Base-by-base conservation (phyloP, 2,888 invertebrate species). In the Eupithecia inturbata region DNA sequence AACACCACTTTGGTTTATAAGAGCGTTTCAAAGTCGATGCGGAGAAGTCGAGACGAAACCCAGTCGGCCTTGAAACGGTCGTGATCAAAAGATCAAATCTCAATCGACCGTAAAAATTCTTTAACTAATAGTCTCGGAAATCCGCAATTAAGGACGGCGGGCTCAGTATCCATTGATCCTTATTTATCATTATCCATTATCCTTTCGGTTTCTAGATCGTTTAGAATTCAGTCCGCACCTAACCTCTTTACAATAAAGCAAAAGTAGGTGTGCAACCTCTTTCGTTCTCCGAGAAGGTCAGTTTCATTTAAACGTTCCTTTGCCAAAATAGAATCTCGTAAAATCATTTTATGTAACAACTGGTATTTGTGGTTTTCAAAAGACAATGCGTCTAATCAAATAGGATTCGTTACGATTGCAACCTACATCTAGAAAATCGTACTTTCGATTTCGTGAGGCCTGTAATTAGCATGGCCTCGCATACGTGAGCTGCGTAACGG, bases 361-460 rank as follows among this genome's bases (percentile, higher is more conserved):
- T 84, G 83, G 71, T 80, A 85, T 84, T 85, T 16, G 60, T 60
- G 28, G 7, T 31, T 31, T 19, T 62, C 83, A 64, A 31, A 75
- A 77, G 74, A 79, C 41, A 72, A 74, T 79, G 64, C 73, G 68
- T 70, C 74, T 73, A 67, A 79, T 81, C 78, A 79, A 81, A 79
- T 84, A 83, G 83, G 84, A 84, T 84, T 83, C 79, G 83, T 85
- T 84, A 83, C 85, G 89, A 88, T 84, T 82, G 88, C 85, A 88
- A 87, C 88, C 88, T 85, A 89, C 87, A 90, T 90, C 87, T 87
- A 87, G 84, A 82, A 57, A 57, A 84, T 85, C 77, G 83, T 89
- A 92, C 93, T 93, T 94, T 94, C 93, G 92, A 91, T 93, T 93
- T 94, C 92, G 92, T 92, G 93, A 91, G 90, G 88, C 85, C 84